Base-by-base conservation (phyloP, 53 echinoderm and acorn worm genomes). In the Glandiceps talaboti region DNA sequence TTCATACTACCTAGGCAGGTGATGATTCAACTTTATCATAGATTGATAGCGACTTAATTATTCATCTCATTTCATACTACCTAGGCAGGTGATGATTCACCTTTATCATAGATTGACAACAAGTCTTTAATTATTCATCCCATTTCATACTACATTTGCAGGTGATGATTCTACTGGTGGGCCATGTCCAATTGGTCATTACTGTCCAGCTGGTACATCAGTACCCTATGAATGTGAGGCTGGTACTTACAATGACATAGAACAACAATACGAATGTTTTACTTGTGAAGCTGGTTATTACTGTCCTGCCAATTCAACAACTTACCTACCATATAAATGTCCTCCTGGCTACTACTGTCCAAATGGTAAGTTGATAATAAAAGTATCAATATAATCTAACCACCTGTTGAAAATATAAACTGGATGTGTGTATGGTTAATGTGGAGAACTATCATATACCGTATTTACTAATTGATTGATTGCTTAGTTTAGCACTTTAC, bases 271-370 rank as follows among this genome's bases (percentile, higher is more conserved):
- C 0, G 84, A 86, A 31, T 97, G 99, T 80, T 87, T 88, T 79
- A 30, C 85, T 26, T 97, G 99, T 31, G 89, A 84, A 0, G 88
- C 79, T 27, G 91, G 92, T 0, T 93, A 91, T 82, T 97, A 97
- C 80, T 97, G 99, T 74, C 99, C 99, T 1, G 82, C 83, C 29
- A 79, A 84, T 6, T 32, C 33, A 14, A 78, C 88, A 31, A 84
- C 86, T 77, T 97, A 85, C 80, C 79, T 1, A 0, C 30, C 82
- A 0, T 97, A 89, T 45, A 83, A 83, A 31, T 97, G 99, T 33
- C 99, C 99, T 14, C 90, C 93, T 1, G 99, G 99, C 1, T 77
- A 82, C 83, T 97, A 93, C 80, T 97, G 99, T 74, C 99, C 99
- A 0, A 91, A 91, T 78, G 99, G 99, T 97, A 78, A 84, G 91